Evolutionary conservation across 2,113 vertebrate species (phyloP).

Genomic region (Rhynchomys soricoides): DNA sequence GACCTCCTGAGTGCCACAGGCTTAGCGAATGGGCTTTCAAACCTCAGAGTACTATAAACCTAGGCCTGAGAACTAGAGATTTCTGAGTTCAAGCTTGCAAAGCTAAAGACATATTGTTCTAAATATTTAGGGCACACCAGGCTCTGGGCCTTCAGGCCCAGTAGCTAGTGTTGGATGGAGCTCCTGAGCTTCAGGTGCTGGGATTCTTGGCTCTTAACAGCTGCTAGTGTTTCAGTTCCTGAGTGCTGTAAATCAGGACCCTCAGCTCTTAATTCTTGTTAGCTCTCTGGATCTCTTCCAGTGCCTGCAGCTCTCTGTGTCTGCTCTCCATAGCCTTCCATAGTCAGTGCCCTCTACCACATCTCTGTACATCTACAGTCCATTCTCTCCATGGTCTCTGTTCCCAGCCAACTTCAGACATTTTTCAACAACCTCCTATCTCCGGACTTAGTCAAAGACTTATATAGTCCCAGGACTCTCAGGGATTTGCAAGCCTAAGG

Average conservation of each 20-base stretch:
- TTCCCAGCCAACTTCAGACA: not conserved
- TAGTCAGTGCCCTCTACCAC: not conserved
- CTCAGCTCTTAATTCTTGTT: not conserved
- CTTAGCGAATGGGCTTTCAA: not conserved
- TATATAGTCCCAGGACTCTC: not conserved
- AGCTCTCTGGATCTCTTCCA: not conserved
- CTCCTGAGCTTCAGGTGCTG: not conserved
- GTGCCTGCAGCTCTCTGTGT: not conserved
- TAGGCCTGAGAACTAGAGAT: not conserved
- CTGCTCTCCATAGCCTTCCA: not conserved
- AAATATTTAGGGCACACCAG: not conserved
- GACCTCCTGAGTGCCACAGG: not conserved
- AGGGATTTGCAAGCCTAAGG: not conserved
- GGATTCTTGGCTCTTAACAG: not conserved
- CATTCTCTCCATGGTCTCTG: too few relatives aligned
- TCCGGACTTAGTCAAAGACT: not conserved
- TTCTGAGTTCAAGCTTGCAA: not conserved
- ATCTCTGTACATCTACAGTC: not conserved
- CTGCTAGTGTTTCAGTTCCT: not conserved
- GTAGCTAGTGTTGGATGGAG: not conserved
- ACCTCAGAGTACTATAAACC: not conserved
- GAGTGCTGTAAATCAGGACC: not conserved
- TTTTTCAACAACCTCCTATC: not conserved
- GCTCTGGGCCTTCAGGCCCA: not conserved
- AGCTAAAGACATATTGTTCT: not conserved